A percentile compares a stretch with the other conserved stretches of the same genome.
Conservation (phyloP, 2,888 invertebrate genomes). For the Polydrusus tereticollis region DNA sequence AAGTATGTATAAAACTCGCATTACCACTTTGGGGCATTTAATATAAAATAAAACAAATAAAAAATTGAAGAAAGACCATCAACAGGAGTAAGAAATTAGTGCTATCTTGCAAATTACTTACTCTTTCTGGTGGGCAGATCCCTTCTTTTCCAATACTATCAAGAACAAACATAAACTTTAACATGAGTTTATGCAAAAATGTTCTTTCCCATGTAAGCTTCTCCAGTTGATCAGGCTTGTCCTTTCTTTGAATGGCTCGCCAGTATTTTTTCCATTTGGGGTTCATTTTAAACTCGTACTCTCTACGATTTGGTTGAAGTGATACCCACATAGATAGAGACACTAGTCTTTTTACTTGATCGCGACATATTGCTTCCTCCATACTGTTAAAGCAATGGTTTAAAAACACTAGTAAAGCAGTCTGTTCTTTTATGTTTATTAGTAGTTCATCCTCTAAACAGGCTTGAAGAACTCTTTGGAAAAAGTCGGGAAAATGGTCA, state of each 20-base stretch:
- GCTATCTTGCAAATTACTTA: constrained; percentile 57
- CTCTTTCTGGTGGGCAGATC: constrained; percentile 70
- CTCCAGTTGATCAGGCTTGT: constrained; percentile 78
- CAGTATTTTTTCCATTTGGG: constrained; percentile 95
- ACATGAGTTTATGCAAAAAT: constrained; percentile 87
- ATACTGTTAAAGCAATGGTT: constrained; percentile 98
- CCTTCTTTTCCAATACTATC: constrained; percentile 80
- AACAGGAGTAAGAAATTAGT: constrained; percentile 10
- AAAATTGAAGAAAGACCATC: not conserved
- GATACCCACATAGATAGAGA: constrained; percentile 95
- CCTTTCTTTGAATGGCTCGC: constrained; percentile 89
- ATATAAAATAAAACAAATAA: no score
- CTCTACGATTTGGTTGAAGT: constrained; percentile 85
- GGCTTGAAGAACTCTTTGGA: constrained; percentile 83
- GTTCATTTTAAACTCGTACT: constrained; percentile 86
- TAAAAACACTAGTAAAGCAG: constrained; percentile 89
- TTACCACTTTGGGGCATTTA: no score
- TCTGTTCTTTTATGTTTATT: constrained; percentile 80
- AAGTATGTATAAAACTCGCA: no score
- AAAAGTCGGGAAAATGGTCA: constrained; percentile 84
- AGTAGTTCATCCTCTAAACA: constrained; percentile 75
- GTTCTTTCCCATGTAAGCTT: constrained; percentile 87
- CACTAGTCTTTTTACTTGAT: constrained; percentile 89
- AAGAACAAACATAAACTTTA: constrained; percentile 87
- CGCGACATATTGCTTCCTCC: constrained; percentile 94